Evolutionary conservation across 2,888 invertebrate genomes (phyloP).

Genomic region (Cryptocheilus praepositus): DNA sequence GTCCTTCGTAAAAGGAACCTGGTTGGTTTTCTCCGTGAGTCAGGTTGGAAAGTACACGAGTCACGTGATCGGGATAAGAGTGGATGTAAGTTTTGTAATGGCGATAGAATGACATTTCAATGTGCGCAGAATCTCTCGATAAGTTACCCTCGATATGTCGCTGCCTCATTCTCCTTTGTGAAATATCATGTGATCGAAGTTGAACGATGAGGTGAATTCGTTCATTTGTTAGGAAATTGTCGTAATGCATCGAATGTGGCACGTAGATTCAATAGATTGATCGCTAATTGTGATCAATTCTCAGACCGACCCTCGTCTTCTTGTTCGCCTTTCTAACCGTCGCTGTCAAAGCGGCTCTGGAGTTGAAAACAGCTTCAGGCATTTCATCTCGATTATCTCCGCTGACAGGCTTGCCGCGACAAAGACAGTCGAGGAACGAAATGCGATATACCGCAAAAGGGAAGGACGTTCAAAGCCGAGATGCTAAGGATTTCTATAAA

Average conservation of each 20-base stretch:
- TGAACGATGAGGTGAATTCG: too few relatives aligned
- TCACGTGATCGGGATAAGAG: too few relatives aligned
- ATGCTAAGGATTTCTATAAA: not conserved
- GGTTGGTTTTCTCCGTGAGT: too few relatives aligned
- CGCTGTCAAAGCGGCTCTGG: conserved; percentile 30
- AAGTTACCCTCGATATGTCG: too few relatives aligned
- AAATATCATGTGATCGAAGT: too few relatives aligned
- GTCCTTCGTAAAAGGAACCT: too few relatives aligned
- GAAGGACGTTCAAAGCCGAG: not conserved
- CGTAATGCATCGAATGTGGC: not conserved
- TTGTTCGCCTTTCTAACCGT: conserved; percentile 22
- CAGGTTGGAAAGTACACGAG: too few relatives aligned
- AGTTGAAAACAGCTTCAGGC: conserved; percentile 35
- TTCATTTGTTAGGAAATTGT: too few relatives aligned
- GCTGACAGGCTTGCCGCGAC: conserved; percentile 35
- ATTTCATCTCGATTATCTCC: conserved; percentile 38
- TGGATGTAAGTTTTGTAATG: too few relatives aligned
- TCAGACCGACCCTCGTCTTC: not conserved
- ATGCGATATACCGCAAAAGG: conserved; percentile 24
- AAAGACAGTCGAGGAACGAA: conserved; percentile 16
- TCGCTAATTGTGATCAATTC: not conserved
- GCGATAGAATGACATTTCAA: too few relatives aligned
- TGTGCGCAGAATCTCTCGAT: too few relatives aligned
- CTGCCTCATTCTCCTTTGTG: too few relatives aligned
- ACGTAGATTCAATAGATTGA: not conserved